These are phyloP conservation scores for Nicator chloris DNA, from an alignment of 2,113 vertebrate genomes.

Conservation along the genomic window DNA sequence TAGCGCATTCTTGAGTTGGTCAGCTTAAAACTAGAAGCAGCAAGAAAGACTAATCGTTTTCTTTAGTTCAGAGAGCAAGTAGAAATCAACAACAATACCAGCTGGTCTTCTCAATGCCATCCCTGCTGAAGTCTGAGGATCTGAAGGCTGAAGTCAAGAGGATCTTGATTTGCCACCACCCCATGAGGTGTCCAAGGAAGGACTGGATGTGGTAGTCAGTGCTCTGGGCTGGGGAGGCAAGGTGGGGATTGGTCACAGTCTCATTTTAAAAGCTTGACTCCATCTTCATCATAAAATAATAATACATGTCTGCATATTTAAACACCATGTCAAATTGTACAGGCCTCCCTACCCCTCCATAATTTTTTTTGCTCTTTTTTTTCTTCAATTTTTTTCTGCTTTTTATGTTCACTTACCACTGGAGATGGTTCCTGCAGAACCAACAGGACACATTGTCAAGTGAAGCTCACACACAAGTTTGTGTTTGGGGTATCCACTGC, in stretches of 20 bases:
- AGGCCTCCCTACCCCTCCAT: rapidly evolving
- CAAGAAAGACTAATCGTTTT: neutral
- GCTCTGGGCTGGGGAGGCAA: neutral
- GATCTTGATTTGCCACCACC: neutral
- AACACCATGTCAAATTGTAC: neutral
- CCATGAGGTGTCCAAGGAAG: neutral
- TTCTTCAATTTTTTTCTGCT: neutral
- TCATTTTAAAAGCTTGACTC: neutral
- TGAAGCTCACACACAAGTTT: neutral
- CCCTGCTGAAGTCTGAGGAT: neutral
- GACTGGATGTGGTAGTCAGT: neutral
- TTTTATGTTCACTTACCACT: neutral
- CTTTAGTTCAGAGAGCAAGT: neutral
- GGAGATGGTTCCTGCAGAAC: neutral
- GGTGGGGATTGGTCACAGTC: too few species aligned
- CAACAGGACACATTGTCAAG: neutral
- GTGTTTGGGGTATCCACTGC: neutral
- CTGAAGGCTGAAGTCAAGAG: neutral
- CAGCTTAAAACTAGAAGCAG: neutral
- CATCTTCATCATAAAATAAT: neutral
- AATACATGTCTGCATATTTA: neutral
- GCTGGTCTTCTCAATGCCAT: neutral
- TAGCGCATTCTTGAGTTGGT: neutral
- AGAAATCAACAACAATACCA: neutral
- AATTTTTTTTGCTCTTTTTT: neutral